These are phyloP conservation scores for Lumbricus terrestris DNA, from an alignment of 2,888 invertebrate genomes.

Conservation along the genomic window DNA sequence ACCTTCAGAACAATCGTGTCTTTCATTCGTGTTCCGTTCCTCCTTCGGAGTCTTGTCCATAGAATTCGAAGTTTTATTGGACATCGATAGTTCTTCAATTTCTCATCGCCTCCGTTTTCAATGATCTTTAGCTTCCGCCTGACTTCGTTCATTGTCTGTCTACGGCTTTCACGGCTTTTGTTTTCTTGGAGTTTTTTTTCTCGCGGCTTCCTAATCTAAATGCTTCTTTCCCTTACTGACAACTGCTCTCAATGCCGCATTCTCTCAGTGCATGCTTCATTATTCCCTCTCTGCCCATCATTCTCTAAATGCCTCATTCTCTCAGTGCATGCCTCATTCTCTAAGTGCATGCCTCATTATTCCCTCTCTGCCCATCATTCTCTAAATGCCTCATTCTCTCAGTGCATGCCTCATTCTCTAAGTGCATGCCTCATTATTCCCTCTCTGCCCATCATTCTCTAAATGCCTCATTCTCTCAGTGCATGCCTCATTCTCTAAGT, in stretches of 20 bases:
- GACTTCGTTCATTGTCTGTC: too few species aligned
- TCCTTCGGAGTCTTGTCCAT: too few species aligned
- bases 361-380: background rate
- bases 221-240: background rate
- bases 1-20: too few species aligned
- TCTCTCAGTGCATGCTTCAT: background rate
- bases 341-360: background rate
- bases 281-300: background rate
- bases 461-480: background rate
- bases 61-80: too few species aligned
- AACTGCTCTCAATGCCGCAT: background rate
- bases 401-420: background rate
- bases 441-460: too few species aligned
- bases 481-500: background rate
- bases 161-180: too few species aligned
- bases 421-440: background rate
- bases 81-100: too few species aligned
- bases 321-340: too few species aligned
- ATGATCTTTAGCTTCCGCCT: too few species aligned
- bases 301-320: background rate
- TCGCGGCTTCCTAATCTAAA: background rate
- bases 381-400: background rate
- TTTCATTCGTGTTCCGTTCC: too few species aligned
- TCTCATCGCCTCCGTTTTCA: too few species aligned
- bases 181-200: background rate